phyloP scores from a whole-genome alignment of 2,797 vertebrate genomes.

The Manis javanica region DNA sequence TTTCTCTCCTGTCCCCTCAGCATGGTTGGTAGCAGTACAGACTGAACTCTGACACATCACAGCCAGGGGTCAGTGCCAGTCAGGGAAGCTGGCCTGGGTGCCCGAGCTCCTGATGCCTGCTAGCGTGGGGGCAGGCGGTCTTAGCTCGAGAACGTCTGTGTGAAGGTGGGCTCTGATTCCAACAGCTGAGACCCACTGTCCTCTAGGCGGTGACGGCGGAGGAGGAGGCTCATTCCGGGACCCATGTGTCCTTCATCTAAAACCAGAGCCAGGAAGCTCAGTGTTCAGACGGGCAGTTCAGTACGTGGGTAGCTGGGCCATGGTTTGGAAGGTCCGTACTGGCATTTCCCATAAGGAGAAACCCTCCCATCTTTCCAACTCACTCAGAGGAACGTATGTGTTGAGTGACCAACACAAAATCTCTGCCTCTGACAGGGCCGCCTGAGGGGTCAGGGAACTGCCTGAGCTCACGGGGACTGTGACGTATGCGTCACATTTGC shows the following conservation, averaged over 20 bases:
- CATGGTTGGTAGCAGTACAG: background rate
- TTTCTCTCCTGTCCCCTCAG: background rate
- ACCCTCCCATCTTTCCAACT: background rate
- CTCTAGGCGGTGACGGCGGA: background rate
- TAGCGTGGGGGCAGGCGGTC: background rate
- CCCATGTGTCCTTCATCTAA: background rate
- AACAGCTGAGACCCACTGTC: background rate
- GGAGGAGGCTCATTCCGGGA: background rate
- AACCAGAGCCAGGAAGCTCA: background rate
- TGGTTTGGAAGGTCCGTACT: background rate
- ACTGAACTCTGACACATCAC: constrained; percentile 5
- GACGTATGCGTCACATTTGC: background rate
- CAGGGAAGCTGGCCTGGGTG: background rate
- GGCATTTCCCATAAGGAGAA: background rate
- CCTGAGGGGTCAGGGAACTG: too few relatives aligned
- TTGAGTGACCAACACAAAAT: background rate
- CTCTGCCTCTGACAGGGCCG: background rate
- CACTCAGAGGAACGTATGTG: background rate
- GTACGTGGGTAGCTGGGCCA: fast-evolving
- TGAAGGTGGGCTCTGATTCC: background rate
- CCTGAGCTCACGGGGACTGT: too few relatives aligned
- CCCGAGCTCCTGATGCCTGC: background rate
- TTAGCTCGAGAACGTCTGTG: background rate
- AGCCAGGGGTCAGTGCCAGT: background rate
- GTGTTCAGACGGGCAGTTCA: background rate